phyloP scores from a whole-genome alignment of 2,888 invertebrate species.

The Malacosoma neustria region DNA sequence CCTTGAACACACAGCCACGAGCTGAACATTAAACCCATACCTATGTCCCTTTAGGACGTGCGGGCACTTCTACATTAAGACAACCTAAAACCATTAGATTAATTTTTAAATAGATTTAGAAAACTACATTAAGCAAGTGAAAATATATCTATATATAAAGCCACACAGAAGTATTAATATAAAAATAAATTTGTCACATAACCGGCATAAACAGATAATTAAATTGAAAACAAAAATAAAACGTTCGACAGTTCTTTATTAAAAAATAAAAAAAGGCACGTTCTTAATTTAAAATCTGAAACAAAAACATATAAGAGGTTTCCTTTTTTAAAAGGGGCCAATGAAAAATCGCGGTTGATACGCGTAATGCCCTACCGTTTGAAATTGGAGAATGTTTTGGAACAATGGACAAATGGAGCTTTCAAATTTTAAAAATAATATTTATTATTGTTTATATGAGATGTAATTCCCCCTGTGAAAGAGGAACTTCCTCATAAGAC shows the following conservation, averaged over 20 bases:
- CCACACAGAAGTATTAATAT: slow-evolving; percentile 5
- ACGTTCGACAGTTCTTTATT: slow-evolving; percentile 14
- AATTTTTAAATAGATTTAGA: too few relatives aligned
- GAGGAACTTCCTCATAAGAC: too few relatives aligned
- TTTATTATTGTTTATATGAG: too few relatives aligned
- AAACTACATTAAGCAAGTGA: too few relatives aligned
- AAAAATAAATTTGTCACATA: slow-evolving; percentile 12
- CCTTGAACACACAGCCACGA: too few relatives aligned
- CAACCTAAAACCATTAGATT: too few relatives aligned
- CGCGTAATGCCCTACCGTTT: slow-evolving; percentile 56
- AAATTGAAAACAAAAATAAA: slow-evolving; percentile 10
- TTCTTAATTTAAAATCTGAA: slow-evolving; percentile 23
- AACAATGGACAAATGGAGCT: slow-evolving; percentile 17
- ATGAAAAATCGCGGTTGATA: slow-evolving; percentile 55
- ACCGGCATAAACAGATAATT: background rate
- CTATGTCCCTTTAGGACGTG: too few relatives aligned
- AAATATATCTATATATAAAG: too few relatives aligned
- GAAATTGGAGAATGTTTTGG: slow-evolving; percentile 39
- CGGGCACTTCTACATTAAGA: too few relatives aligned
- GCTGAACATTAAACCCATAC: too few relatives aligned
- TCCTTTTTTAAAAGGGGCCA: slow-evolving; percentile 51
- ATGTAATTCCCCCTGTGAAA: too few relatives aligned
- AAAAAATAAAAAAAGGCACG: slow-evolving; percentile 25
- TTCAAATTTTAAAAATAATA: too few relatives aligned
- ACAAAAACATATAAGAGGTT: slow-evolving; percentile 27